Conservation (phyloP, 1,140 invertebrate genomes). For the Ips nitidus region DNA sequence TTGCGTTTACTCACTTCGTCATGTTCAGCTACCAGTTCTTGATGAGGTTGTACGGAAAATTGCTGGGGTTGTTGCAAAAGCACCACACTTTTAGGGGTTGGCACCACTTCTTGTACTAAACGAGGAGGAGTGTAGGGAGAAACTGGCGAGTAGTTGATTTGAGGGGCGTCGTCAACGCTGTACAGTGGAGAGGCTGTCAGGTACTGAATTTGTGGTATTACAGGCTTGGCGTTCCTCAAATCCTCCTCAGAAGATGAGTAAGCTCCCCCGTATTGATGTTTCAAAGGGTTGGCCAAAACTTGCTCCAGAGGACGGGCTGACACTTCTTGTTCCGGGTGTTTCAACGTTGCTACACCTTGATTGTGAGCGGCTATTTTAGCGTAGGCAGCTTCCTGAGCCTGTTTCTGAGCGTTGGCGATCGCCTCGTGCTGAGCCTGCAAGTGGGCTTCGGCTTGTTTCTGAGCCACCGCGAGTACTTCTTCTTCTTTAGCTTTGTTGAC, state of each 20-base stretch:
- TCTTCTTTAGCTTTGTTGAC: slow-evolving; percentile 38
- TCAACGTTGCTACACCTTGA: slow-evolving; percentile 14
- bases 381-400: slow-evolving; percentile 39
- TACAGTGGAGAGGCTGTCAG: background rate
- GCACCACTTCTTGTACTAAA: background rate
- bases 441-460: slow-evolving; percentile 41
- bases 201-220: slow-evolving; percentile 6
- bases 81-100: background rate
- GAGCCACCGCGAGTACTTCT: slow-evolving; percentile 37
- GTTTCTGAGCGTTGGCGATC: slow-evolving; percentile 35
- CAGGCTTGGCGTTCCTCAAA: slow-evolving; percentile 11
- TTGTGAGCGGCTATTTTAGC: slow-evolving; percentile 39
- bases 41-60: background rate
- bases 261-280: background rate
- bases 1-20: slow-evolving; percentile 6
- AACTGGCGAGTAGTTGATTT: slow-evolving; percentile 6
- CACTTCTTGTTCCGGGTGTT: background rate
- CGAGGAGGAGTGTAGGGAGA: slow-evolving; percentile 15
- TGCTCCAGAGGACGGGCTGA: slow-evolving; percentile 14
- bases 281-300: background rate
- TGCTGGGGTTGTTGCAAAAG: background rate
- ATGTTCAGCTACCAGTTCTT: background rate
- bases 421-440: slow-evolving; percentile 42
- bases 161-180: background rate
- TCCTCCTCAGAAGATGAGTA: slow-evolving; percentile 21